These are phyloP conservation scores for Megalonaias nervosa DNA, from an alignment of 1,140 invertebrate species.

Conservation along the genomic window DNA sequence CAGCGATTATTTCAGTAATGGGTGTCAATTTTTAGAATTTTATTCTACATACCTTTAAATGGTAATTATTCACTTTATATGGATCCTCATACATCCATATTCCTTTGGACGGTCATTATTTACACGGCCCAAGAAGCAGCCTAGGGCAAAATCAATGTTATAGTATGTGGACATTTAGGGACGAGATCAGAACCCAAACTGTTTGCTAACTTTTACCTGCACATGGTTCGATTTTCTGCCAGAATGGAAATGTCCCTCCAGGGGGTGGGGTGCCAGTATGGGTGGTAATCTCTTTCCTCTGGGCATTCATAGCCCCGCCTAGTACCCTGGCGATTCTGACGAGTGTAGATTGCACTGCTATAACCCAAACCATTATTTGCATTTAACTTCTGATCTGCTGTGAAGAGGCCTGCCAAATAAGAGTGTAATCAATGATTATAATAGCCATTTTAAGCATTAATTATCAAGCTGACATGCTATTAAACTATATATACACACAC, in stretches of 20 bases:
- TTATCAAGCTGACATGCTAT: background rate
- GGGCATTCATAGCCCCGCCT: conserved; percentile 70
- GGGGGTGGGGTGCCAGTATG: conserved; percentile 70
- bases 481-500: too few species aligned
- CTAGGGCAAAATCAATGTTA: too few species aligned
- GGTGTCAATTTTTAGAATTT: too few species aligned
- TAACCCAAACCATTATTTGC: conserved; percentile 61
- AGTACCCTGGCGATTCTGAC: conserved; percentile 68
- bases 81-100: too few species aligned
- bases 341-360: conserved; percentile 66
- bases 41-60: too few species aligned
- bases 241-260: conserved; percentile 70
- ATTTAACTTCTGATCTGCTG: conserved; percentile 68
- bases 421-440: background rate
- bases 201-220: conserved; percentile 48
- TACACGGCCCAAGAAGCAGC: too few species aligned
- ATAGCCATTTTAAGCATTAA: too few species aligned
- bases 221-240: conserved; percentile 65
- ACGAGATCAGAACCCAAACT: too few species aligned
- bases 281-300: conserved; percentile 70
- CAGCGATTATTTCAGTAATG: too few species aligned
- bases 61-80: too few species aligned
- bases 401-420: conserved; percentile 61
- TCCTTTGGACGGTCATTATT: too few species aligned
- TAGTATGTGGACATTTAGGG: too few species aligned